Percentiles rank a stretch among this genome's conserved stretches.
Conservation (phyloP, 2,113 vertebrate genomes). For the Raja brachyura region DNA sequence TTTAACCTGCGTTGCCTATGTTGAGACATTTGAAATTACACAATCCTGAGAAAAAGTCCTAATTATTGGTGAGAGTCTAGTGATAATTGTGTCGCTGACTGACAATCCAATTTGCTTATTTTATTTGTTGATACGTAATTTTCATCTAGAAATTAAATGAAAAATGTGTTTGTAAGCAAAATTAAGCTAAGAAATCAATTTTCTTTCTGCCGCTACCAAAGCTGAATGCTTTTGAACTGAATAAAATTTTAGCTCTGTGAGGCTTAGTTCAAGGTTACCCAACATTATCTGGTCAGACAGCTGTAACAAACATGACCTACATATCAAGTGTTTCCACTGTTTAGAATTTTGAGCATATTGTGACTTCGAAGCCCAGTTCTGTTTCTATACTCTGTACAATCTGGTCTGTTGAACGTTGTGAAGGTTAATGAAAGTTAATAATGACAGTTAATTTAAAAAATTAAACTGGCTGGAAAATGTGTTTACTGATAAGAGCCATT, state of each 20-base stretch:
- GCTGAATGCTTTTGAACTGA: background rate
- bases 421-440: no score
- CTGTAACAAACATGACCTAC: background rate
- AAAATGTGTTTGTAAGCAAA: background rate
- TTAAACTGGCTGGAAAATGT: background rate
- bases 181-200: background rate
- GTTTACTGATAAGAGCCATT: background rate
- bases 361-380: background rate
- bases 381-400: background rate
- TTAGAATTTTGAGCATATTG: background rate
- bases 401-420: background rate
- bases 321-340: background rate
- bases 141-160: background rate
- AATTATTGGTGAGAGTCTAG: background rate
- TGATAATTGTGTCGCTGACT: background rate
- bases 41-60: background rate
- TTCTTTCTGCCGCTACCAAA: background rate
- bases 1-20: background rate
- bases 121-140: background rate
- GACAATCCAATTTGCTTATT: background rate
- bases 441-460: background rate
- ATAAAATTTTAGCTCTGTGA: background rate
- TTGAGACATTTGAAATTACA: background rate
- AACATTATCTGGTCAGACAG: background rate
- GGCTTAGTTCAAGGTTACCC: background rate